These are phyloP conservation scores for Pyrochroa serraticornis DNA, from an alignment of 2,888 invertebrate species.

Conservation along the genomic window DNA sequence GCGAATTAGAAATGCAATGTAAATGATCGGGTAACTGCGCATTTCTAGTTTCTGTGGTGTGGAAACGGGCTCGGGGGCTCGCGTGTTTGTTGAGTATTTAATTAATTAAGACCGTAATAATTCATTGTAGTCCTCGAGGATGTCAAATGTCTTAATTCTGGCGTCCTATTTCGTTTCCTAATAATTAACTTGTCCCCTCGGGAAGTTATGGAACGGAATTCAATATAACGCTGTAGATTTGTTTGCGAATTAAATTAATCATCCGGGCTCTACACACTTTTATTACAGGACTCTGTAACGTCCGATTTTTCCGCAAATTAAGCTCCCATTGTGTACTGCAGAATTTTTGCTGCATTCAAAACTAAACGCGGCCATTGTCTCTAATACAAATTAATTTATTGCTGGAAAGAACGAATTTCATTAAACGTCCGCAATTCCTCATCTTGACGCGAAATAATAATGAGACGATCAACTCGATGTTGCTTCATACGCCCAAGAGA, in stretches of 20 bases:
- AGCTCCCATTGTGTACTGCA: too few relatives aligned
- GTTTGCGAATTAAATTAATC: conserved; percentile 29
- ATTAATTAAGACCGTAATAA: conserved; percentile 50
- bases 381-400: too few relatives aligned
- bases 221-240: conserved; percentile 33
- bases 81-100: conserved; percentile 48
- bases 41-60: conserved; percentile 33
- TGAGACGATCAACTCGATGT: too few relatives aligned
- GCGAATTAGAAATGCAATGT: conserved; percentile 29
- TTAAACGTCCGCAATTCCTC: too few relatives aligned
- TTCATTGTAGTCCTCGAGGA: conserved; percentile 51
- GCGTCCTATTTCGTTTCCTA: conserved; percentile 48
- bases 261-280: conserved; percentile 19
- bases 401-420: too few relatives aligned
- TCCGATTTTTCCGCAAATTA: conserved; percentile 8
- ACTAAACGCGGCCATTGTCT: too few relatives aligned
- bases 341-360: too few relatives aligned
- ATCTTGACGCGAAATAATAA: too few relatives aligned
- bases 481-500: too few relatives aligned
- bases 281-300: background rate
- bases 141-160: conserved; percentile 54
- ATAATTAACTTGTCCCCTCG: conserved; percentile 52
- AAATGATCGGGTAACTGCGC: conserved; percentile 36
- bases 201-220: conserved; percentile 40
- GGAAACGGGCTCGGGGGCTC: conserved; percentile 31